Evolutionary conservation across 1,140 invertebrate genomes (phyloP), one percentile per base, ranked within the genome.

Genomic region (Neodiprion fabricii): DNA sequence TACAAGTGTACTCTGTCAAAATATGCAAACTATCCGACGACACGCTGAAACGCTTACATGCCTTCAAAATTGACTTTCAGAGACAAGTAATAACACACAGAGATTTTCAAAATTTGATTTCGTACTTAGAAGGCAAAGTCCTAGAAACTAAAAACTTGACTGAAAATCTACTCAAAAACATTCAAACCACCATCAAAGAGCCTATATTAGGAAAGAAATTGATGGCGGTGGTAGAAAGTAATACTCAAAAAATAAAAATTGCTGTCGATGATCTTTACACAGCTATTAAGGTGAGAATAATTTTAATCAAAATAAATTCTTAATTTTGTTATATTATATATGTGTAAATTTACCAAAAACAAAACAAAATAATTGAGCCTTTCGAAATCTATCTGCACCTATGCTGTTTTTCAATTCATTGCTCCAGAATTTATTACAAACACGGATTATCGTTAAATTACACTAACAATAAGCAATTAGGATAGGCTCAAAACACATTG

Each of bases 121-220:
- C 53, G n/a, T 61, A 61, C 53, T 0, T 61, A 61, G 53, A 61
- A 8, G 53, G 11, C 53, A 61, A 61, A 61, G n/a, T 61, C n/a
- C 0, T 61, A 4, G 53, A 61, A 61, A 61, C 8, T 17, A 61
- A 61, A 17, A 61, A 61, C 4, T 12, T 17, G 4, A 61, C 53
- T 61, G 53, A 61, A 61, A 9, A 61, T 3, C 5, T 61, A 17
- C 11, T 61, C 3, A 61, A 61, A 61, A 61, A 61, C 53, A 61
- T 61, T 61, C 53, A 61, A 61, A 17, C 53, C n/a, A 61, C 53
- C 53, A 61, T 61, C 53, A 61, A 61, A 61, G 53, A 61, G n/a
- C 53, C 53, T 17, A 61, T 17, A 48, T 77, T 74, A 61, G 73
- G 66, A n/a, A 74, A 74, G 3, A 73, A 77, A 69, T 68, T 77